phyloP scores from a whole-genome alignment of 2,888 invertebrate species.

The Odontomyia ornata region DNA sequence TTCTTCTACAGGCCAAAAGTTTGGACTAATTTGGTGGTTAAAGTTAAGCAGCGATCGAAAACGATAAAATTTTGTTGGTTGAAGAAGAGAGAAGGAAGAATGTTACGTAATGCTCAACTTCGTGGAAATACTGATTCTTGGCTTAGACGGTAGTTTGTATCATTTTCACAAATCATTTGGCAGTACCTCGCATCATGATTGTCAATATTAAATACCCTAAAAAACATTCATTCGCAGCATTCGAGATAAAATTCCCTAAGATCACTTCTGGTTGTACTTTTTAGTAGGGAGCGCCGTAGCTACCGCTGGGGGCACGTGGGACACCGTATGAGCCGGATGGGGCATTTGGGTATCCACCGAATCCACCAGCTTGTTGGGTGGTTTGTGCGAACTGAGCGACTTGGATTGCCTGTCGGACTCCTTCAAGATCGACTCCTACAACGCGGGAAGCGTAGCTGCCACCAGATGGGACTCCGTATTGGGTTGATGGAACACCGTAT shows the following conservation, averaged over 20 bases:
- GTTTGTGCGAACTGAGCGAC: constrained; percentile 85
- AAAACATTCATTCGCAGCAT: constrained; percentile 44
- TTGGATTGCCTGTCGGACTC: constrained; percentile 86
- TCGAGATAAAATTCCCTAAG: constrained; percentile 41
- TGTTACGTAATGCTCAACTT: constrained; percentile 47
- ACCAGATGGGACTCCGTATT: constrained; percentile 73
- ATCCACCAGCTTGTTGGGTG: constrained; percentile 66
- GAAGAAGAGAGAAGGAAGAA: not conserved
- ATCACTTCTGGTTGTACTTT: constrained; percentile 28
- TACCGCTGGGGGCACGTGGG: constrained; percentile 72
- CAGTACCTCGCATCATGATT: constrained; percentile 46
- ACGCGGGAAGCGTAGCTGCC: constrained; percentile 68
- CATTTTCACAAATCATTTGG: constrained; percentile 47
- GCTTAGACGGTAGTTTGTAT: constrained; percentile 46
- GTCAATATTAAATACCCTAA: constrained; percentile 39
- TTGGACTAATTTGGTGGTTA: not conserved
- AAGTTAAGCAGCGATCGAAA: constrained; percentile 33
- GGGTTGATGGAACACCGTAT: constrained; percentile 70
- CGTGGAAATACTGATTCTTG: constrained; percentile 47
- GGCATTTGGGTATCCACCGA: constrained; percentile 64
- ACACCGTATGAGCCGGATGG: constrained; percentile 69
- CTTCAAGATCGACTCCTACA: constrained; percentile 85
- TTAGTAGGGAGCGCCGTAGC: constrained; percentile 70
- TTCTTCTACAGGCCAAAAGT: not conserved
- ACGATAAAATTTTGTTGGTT: constrained; percentile 8